Evolutionary conservation across 2,888 invertebrate species (phyloP).

Genomic region (Melolontha melolontha): DNA sequence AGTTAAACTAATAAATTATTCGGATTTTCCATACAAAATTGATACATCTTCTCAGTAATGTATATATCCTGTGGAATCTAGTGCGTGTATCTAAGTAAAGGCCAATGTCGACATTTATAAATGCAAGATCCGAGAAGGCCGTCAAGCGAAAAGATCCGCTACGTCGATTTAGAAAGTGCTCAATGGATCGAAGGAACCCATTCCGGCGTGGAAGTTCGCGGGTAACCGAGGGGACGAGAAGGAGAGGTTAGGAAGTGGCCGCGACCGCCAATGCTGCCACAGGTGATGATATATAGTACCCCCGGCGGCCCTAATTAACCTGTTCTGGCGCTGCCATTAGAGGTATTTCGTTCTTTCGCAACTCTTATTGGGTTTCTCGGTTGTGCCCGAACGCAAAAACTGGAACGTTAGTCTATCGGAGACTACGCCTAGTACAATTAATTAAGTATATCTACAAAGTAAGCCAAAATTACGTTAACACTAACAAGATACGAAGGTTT

Average conservation of each 20-base stretch:
- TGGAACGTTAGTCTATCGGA: constrained; percentile 4
- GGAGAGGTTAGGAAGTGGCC: constrained; percentile 51
- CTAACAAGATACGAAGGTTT: too few relatives aligned
- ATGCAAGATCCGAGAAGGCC: constrained; percentile 19
- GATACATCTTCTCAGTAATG: too few relatives aligned
- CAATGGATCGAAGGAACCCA: constrained; percentile 49
- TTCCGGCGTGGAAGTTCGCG: constrained; percentile 44
- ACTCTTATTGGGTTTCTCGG: constrained; percentile 39
- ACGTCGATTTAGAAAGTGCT: constrained; percentile 51
- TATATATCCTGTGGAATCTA: not conserved
- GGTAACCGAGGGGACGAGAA: constrained; percentile 31
- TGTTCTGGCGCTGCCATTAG: constrained; percentile 53
- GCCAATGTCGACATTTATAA: constrained; percentile 29
- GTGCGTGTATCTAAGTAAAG: constrained; percentile 2
- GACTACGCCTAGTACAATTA: not conserved
- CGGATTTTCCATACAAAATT: too few relatives aligned
- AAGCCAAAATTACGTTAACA: too few relatives aligned
- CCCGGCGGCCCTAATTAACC: constrained; percentile 55
- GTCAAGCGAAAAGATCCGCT: constrained; percentile 41
- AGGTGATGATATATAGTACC: constrained; percentile 55
- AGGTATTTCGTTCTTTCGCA: constrained; percentile 44
- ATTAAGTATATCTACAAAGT: not conserved
- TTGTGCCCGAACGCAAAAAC: constrained; percentile 7
- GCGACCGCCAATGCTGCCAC: constrained; percentile 46
- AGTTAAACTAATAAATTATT: too few relatives aligned